phyloP scores from a whole-genome alignment of 1,140 invertebrate genomes.

The Brachystomella parvula region DNA sequence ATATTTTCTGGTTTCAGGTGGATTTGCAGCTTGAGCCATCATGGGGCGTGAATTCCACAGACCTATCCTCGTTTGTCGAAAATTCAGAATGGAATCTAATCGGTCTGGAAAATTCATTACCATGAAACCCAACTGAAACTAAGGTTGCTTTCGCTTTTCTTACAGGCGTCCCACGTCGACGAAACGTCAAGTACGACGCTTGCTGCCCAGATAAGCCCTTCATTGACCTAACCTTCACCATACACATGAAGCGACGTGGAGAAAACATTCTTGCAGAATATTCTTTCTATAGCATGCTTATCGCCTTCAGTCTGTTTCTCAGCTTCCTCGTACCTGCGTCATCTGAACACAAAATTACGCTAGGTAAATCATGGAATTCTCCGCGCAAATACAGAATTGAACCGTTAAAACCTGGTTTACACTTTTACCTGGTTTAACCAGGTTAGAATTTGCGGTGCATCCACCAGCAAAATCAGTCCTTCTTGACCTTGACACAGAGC shows the following conservation, averaged over 20 bases:
- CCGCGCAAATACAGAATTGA: no score
- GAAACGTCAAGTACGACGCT: neutral
- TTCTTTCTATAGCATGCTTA: constrained; percentile 58
- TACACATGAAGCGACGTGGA: constrained; percentile 54
- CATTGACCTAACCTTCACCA: constrained; percentile 55
- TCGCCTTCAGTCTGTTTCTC: constrained; percentile 56
- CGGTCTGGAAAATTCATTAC: no score
- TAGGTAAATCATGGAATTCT: no score
- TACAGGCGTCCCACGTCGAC: neutral
- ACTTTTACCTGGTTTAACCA: no score
- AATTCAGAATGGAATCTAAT: constrained; percentile 98
- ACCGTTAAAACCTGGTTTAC: no score
- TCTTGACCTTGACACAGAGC: no score
- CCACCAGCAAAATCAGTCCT: no score
- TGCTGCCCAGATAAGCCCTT: constrained; percentile 8
- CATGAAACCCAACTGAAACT: neutral
- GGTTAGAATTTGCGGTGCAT: no score
- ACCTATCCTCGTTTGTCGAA: constrained; percentile 88
- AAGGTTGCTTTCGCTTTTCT: neutral
- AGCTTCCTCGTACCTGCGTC: constrained; percentile 59
- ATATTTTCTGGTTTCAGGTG: constrained; percentile 59
- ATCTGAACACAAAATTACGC: constrained; percentile 59
- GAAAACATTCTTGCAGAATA: constrained; percentile 61
- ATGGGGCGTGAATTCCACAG: constrained; percentile 69
- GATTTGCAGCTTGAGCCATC: constrained; percentile 84